Conservation (phyloP, 2,888 invertebrate genomes). For the Himalopsyche japonica region DNA sequence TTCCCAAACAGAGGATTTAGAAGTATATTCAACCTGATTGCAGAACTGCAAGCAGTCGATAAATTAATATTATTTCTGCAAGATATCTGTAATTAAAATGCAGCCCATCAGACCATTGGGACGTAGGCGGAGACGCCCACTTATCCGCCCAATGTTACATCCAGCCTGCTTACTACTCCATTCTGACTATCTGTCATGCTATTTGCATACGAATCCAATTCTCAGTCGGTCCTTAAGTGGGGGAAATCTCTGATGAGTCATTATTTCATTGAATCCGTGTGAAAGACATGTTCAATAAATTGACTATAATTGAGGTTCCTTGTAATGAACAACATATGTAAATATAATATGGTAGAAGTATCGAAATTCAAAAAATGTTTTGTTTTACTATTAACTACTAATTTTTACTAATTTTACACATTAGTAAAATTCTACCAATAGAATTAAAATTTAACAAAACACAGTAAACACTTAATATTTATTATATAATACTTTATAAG, state of each 20-base stretch:
- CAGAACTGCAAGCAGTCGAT: neutral
- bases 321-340: neutral
- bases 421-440: too few relatives aligned
- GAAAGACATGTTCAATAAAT: neutral
- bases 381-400: too few relatives aligned
- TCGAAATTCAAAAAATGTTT: too few relatives aligned
- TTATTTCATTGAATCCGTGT: neutral
- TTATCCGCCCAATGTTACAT: neutral
- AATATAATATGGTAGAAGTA: too few relatives aligned
- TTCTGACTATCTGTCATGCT: neutral
- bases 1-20: too few relatives aligned
- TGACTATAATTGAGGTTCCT: neutral
- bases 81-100: neutral
- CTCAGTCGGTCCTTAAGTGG: neutral
- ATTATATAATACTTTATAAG: too few relatives aligned
- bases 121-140: neutral
- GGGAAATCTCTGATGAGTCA: neutral
- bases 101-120: neutral
- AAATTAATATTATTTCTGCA: neutral
- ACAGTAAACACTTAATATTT: too few relatives aligned
- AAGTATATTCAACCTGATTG: neutral
- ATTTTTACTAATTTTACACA: too few relatives aligned
- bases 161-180: neutral
- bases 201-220: neutral
- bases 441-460: too few relatives aligned